A percentile compares a stretch with the other conserved stretches of the same genome.
Conservation (phyloP, 2,797 vertebrate genomes). For the Benthosema pterotum region DNA sequence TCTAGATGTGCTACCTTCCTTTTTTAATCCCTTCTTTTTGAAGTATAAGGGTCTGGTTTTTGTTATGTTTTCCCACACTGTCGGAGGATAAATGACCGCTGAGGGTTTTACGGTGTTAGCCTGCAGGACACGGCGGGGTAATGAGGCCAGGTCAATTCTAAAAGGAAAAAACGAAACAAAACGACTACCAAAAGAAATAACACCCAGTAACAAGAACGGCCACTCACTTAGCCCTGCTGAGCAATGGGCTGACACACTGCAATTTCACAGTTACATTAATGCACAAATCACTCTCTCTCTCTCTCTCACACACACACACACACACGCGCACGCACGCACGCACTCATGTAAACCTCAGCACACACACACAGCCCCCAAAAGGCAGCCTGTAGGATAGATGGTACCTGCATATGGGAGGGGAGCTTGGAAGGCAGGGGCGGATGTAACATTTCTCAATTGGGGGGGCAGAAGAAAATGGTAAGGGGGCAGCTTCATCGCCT, state of each 20-base stretch:
- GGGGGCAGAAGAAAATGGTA: no score
- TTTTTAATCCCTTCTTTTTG: no score
- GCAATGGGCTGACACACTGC: slow-evolving; percentile 54
- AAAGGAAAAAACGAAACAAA: background rate
- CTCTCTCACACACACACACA: slow-evolving; percentile 3
- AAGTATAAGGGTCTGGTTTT: no score
- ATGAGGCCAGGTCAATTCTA: slow-evolving; percentile 10
- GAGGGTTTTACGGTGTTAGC: background rate
- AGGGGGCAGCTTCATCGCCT: no score
- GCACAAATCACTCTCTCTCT: slow-evolving; percentile 63
- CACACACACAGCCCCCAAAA: slow-evolving; percentile 61
- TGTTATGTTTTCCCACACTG: no score
- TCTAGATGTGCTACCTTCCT: no score
- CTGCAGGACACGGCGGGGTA: background rate
- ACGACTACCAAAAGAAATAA: background rate
- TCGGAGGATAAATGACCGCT: no score
- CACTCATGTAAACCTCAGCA: slow-evolving; percentile 39
- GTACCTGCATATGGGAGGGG: slow-evolving; percentile 72
- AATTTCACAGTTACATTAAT: slow-evolving; percentile 72
- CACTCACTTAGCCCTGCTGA: background rate
- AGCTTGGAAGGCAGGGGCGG: no score
- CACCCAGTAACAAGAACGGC: background rate
- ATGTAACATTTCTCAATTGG: no score
- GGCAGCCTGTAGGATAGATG: slow-evolving; percentile 73
- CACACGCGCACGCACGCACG: slow-evolving; percentile 2